Conservation (phyloP, 2,797 vertebrate species). For the Galago senegalensis region DNA sequence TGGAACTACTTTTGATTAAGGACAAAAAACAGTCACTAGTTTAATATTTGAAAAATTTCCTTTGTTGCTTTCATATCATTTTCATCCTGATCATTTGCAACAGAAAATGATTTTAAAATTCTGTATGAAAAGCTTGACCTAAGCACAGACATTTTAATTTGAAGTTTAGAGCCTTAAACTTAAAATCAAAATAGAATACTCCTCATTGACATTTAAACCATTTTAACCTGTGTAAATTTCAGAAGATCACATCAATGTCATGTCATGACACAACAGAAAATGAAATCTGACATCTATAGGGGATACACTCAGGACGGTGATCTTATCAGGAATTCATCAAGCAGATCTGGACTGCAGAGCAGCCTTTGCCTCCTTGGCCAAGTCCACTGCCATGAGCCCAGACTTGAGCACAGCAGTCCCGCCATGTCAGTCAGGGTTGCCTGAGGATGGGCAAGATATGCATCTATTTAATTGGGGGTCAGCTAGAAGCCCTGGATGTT, state of each 20-base stretch:
- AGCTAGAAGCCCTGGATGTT: not conserved
- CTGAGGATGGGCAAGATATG: not conserved
- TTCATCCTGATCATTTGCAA: not conserved
- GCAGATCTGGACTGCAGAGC: not conserved
- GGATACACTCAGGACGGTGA: not conserved
- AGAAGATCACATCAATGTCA: too few relatives aligned
- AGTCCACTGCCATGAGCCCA: not conserved
- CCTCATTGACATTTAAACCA: not conserved
- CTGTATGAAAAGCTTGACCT: not conserved
- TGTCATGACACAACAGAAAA: not conserved
- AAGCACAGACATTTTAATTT: not conserved
- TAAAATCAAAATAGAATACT: not conserved
- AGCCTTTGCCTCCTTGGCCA: not conserved
- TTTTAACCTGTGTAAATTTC: not conserved
- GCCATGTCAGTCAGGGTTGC: not conserved
- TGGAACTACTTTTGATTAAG: not conserved
- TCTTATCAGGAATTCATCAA: not conserved
- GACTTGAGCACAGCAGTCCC: not conserved
- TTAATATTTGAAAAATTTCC: not conserved
- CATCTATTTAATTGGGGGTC: not conserved
- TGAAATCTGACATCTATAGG: too few relatives aligned
- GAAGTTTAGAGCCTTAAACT: not conserved
- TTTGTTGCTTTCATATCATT: not conserved
- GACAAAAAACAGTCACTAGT: not conserved
- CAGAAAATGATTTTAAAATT: slow-evolving; percentile 31